phyloP scores from a whole-genome alignment of 2,797 vertebrate genomes.

The Sylvilagus floridanus region DNA sequence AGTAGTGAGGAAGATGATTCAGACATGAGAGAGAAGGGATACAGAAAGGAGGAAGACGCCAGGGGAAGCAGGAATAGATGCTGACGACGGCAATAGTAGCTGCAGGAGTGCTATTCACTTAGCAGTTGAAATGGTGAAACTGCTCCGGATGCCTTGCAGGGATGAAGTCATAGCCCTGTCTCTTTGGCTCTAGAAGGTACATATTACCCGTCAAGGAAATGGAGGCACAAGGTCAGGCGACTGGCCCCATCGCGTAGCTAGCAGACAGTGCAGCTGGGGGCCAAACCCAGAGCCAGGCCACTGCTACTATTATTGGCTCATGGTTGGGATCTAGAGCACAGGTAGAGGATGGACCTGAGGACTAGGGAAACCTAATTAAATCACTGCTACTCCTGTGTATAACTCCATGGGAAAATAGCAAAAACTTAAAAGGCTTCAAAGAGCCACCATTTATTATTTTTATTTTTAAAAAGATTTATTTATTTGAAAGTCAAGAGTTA shows the following conservation, averaged over 20 bases:
- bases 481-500: no score
- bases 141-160: not conserved
- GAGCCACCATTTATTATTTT: not conserved
- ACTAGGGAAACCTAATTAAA: not conserved
- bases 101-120: not conserved
- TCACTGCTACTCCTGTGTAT: not conserved
- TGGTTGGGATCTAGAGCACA: not conserved
- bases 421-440: not conserved
- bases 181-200: not conserved
- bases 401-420: not conserved
- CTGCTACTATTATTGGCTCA: not conserved
- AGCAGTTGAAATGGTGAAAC: not conserved
- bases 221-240: not conserved
- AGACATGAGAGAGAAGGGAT: not conserved
- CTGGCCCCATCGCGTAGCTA: not conserved
- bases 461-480: no score
- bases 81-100: not conserved
- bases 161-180: not conserved
- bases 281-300: not conserved
- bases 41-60: not conserved
- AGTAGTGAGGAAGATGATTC: not conserved
- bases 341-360: not conserved
- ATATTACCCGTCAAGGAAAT: not conserved
- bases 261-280: not conserved
- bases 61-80: not conserved